phyloP scores from a whole-genome alignment of 2,113 vertebrate species.

The Leucoraja erinaceus region DNA sequence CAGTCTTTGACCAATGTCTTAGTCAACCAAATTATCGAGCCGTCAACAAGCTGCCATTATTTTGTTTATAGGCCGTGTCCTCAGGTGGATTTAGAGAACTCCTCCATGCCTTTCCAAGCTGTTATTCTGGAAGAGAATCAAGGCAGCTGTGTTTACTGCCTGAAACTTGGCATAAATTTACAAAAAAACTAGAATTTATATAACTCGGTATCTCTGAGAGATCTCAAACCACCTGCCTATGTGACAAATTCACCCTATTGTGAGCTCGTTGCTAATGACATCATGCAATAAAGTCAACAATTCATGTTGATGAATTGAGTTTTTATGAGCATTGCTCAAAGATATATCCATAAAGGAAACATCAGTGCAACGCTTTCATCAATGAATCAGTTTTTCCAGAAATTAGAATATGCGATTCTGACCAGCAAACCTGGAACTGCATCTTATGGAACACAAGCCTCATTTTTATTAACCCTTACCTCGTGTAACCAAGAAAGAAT shows the following conservation, averaged over 20 bases:
- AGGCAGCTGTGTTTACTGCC: conserved; percentile 99
- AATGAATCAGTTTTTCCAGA: conserved; percentile 34
- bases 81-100: conserved; percentile 93
- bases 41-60: conserved; percentile 36
- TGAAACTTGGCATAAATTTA: conserved; percentile 99
- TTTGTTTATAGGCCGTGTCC: conserved; percentile 62
- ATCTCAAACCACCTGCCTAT: conserved; percentile 99
- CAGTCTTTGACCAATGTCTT: conserved; percentile 33
- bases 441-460: conserved; percentile 13
- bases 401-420: conserved; percentile 29
- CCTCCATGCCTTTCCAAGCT: conserved; percentile 96
- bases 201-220: conserved; percentile 99
- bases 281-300: conserved; percentile 62
- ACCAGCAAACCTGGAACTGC: conserved; percentile 11
- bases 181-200: conserved; percentile 99
- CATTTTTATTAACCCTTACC: conserved; percentile 21
- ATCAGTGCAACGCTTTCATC: conserved; percentile 28
- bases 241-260: conserved; percentile 99
- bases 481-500: neutral
- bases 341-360: conserved; percentile 36
- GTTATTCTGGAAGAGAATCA: conserved; percentile 99
- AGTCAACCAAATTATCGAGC: conserved; percentile 37
- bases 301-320: conserved; percentile 98
- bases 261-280: conserved; percentile 98
- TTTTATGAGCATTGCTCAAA: conserved; percentile 96